Evolutionary conservation across 2,888 invertebrate genomes (phyloP), one percentile per base, ranked within the genome.

Genomic region (Gandaritis pyraliata): DNA sequence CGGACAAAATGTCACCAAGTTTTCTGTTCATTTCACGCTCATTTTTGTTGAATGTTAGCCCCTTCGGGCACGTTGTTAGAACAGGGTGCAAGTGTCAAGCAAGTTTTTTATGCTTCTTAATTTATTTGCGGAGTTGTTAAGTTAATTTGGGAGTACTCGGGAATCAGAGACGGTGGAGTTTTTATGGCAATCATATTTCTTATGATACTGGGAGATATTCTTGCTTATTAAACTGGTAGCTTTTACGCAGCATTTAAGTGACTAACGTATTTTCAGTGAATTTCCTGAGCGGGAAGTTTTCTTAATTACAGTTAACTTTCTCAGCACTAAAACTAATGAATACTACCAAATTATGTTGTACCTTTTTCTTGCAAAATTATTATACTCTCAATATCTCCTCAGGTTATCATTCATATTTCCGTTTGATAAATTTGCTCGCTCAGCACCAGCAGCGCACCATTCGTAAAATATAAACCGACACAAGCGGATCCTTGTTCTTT

Each of bases 61-160:
- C 52, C 38, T 10, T 29, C 10, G 36, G 47, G 33, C 41, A 10
- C 39, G 56, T 69, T 68, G 66, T 70, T 69, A 73, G 47, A 70
- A 69, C 72, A 65, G 61, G 64, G 68, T 65, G 51, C 61, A 54
- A 59, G 54, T 58, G 66, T 50, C 65, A 47, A 62, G 52, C 62
- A 62, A 75, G 70, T 71, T 76, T 77, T 16, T 76, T 67, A 68
- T 70, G 52, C 51, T 60, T 61, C 61, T 66, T 76, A 70, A 79
- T 76, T 74, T 76, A 75, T 78, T 76, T 75, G 70, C 65, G 38
- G 69, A 78, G 74, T 76, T 77, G 73, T 74, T 73, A 71, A 78
- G 75, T 72, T 75, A 73, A 80, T 78, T 76, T 72, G 68, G 61
- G 57, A 64, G 65, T 62, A 46, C 62, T 60, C 11, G 46, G 12